Evolutionary conservation across 2,797 vertebrate species (phyloP).

Genomic region (Ctenochaetus hawaiiensis): DNA sequence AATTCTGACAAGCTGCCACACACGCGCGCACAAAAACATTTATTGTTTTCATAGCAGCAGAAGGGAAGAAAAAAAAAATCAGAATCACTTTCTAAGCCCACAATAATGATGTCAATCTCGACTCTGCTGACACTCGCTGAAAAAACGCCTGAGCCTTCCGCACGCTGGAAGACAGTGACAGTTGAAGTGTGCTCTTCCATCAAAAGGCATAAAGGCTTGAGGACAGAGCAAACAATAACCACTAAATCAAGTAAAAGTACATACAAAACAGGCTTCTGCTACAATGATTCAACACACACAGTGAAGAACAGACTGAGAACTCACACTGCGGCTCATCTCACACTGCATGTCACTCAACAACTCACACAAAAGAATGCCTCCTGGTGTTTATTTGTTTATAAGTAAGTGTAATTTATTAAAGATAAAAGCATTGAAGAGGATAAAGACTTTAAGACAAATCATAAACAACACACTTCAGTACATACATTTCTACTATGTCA

Average conservation of each 20-base stretch:
- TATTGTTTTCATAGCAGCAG: conserved; percentile 5
- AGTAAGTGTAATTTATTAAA: neutral
- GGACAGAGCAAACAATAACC: neutral
- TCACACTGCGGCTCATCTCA: too few species aligned
- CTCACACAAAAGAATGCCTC: neutral
- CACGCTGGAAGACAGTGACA: neutral
- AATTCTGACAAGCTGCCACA: conserved; percentile 89
- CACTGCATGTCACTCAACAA: too few species aligned
- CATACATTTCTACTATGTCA: neutral
- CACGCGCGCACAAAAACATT: neutral
- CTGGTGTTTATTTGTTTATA: neutral
- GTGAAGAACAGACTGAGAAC: too few species aligned
- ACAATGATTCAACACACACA: neutral
- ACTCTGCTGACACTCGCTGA: neutral
- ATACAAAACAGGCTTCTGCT: neutral
- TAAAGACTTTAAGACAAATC: neutral
- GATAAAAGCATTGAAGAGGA: neutral
- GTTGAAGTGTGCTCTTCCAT: neutral
- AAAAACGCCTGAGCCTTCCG: too few species aligned
- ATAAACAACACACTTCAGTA: neutral
- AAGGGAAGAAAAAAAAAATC: neutral
- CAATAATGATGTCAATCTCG: conserved; percentile 17
- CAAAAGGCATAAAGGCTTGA: neutral
- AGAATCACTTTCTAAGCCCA: conserved; percentile 16
- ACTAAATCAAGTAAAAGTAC: neutral